Conservation (phyloP, 2,797 vertebrate genomes). For the Chrysolophus pictus region DNA sequence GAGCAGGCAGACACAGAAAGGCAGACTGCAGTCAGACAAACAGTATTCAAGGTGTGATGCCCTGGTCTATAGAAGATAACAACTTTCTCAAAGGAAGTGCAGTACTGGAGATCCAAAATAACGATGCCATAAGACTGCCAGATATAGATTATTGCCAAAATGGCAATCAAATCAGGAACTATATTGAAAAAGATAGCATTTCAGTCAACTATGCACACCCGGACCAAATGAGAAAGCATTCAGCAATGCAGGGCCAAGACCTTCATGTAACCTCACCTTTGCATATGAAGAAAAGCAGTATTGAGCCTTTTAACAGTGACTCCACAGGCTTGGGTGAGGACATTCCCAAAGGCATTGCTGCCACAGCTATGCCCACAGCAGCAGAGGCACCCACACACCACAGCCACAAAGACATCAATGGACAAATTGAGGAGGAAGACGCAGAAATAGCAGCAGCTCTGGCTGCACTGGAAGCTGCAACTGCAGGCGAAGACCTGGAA, state of each 20-base stretch:
- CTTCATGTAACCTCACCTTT: not conserved
- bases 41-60: not conserved
- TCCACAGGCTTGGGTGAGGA: not conserved
- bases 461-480: conserved; percentile 92
- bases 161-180: not conserved
- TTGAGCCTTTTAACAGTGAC: not conserved
- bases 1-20: not conserved
- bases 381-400: not conserved
- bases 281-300: not conserved
- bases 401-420: not conserved
- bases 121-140: not conserved
- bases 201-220: not conserved
- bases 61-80: not conserved
- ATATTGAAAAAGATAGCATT: not conserved
- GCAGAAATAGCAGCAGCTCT: conserved; percentile 93
- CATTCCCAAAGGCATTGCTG: not conserved
- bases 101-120: not conserved
- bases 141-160: conserved; percentile 32
- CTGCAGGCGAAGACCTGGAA: conserved; percentile 90
- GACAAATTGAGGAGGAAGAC: conserved; percentile 76
- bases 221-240: not conserved
- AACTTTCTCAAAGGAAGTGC: not conserved
- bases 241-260: not conserved
- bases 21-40: not conserved
- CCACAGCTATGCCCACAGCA: not conserved